Evolutionary conservation across 2,888 invertebrate genomes (phyloP).

Genomic region (Lapara coniferarum): DNA sequence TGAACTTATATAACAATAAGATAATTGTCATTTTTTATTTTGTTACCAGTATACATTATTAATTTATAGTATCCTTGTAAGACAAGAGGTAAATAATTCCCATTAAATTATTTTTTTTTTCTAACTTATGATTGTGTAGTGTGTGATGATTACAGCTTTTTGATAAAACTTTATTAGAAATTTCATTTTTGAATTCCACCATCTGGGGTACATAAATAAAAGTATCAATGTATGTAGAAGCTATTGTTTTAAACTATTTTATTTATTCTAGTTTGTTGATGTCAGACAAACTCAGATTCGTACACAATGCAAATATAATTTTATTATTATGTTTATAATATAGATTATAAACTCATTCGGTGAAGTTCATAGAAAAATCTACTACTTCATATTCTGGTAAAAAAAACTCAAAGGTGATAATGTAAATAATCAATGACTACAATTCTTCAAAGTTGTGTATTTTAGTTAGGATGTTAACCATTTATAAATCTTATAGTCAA

Average conservation of each 20-base stretch:
- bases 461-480: slow-evolving; percentile 71
- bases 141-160: neutral
- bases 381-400: slow-evolving; percentile 29
- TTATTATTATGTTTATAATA: slow-evolving; percentile 34
- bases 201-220: slow-evolving; percentile 30
- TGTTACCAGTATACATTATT: neutral
- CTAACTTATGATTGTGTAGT: neutral
- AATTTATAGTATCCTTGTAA: neutral
- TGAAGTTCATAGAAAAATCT: slow-evolving; percentile 46
- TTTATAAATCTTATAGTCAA: slow-evolving; percentile 70
- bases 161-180: neutral
- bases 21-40: neutral
- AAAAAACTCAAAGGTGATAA: slow-evolving; percentile 23
- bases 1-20: neutral
- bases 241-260: slow-evolving; percentile 44
- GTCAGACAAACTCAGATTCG: slow-evolving; percentile 39
- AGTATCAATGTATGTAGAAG: slow-evolving; percentile 35
- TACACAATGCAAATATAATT: slow-evolving; percentile 34
- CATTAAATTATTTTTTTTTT: neutral
- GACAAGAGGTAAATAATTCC: neutral
- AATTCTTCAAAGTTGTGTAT: slow-evolving; percentile 80
- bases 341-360: slow-evolving; percentile 38
- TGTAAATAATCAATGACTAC: slow-evolving; percentile 50
- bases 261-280: slow-evolving; percentile 41
- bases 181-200: neutral